Evolutionary conservation across 2,113 vertebrate genomes (phyloP), one percentile per base, ranked within the genome.

Genomic region (Anoplopoma fimbria): DNA sequence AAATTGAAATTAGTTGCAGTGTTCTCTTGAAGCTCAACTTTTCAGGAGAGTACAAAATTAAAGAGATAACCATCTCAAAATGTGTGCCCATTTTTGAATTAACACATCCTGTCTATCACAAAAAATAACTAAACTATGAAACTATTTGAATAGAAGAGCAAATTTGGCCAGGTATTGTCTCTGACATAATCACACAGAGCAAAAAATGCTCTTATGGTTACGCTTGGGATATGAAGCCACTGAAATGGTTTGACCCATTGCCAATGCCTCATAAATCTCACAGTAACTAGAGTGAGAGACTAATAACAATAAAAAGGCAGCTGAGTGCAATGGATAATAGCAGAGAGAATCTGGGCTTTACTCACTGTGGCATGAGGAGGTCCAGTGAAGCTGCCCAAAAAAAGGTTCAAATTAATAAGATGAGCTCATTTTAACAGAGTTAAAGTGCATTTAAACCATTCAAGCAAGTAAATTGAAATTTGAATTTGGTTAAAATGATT

Each of bases 301-400:
- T 61, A 45, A 81, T 82, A 23, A 69, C 79, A 68, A 72, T 57
- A 40, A 51, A 74, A 81, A 33, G 36, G n/a, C 2, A 34, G 51
- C 62, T 42, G 25, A 60, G 40, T 77, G 21, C 38, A 9, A 8
- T 63, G 65, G 68, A n/a, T 84, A 33, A 75, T 70, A 36, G 53
- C 38, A 6, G 31, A 62, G 71, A 14, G 81, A 64, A 62, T 53
- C 31, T 55, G 42, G 21, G 40, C 70, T 76, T 45, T 75, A n/a
- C 8, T 76, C 62, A 27, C 68, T 55, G 9, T 19, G 13, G 29
- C 14, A 14, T 17, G 29, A 58, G 15, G 53, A 67, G 40, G 13
- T 23, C 29, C 45, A 58, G 0, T 4, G 55, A 13, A 57, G 45
- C 21, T 10, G 15, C 36, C 4, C 53, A 70, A 53, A 69, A 57